Percentiles rank a stretch among this genome's conserved stretches.
Conservation (phyloP, 2,797 vertebrate genomes). For the Scomberomorus guttatus region DNA sequence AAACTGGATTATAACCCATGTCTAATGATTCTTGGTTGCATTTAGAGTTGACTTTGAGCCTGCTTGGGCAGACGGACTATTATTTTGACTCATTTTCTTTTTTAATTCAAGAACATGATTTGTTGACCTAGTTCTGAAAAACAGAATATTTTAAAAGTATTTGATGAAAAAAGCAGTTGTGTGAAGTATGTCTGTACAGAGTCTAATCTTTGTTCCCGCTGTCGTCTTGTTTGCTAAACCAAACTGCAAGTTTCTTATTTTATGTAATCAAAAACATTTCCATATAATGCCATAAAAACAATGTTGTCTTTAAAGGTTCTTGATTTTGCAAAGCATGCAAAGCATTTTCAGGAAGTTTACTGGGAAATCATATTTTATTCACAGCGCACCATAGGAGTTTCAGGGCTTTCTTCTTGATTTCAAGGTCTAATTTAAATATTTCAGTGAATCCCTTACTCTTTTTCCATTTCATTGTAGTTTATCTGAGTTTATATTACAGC, state of each 20-base stretch:
- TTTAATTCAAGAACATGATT: conserved; percentile 37
- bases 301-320: not conserved
- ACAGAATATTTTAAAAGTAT: not conserved
- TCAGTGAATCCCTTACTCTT: conserved; percentile 19
- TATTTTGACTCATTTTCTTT: conserved; percentile 34
- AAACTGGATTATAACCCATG: not conserved
- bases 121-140: not conserved
- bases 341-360: conserved; percentile 44
- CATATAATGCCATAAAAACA: not conserved
- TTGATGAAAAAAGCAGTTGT: not conserved
- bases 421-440: conserved; percentile 44
- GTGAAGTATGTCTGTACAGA: not conserved
- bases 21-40: too few species aligned
- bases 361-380: conserved; percentile 50
- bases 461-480: conserved; percentile 36
- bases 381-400: not conserved
- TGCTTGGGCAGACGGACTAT: conserved; percentile 41
- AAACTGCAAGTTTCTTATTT: not conserved
- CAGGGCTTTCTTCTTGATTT: conserved; percentile 35
- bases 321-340: not conserved
- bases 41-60: not conserved
- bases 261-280: not conserved
- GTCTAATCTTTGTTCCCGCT: not conserved
- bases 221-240: not conserved
- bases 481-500: conserved; percentile 39